These are phyloP conservation scores for Gobiocypris rarus DNA, from an alignment of 2,113 vertebrate genomes.

Conservation along the genomic window DNA sequence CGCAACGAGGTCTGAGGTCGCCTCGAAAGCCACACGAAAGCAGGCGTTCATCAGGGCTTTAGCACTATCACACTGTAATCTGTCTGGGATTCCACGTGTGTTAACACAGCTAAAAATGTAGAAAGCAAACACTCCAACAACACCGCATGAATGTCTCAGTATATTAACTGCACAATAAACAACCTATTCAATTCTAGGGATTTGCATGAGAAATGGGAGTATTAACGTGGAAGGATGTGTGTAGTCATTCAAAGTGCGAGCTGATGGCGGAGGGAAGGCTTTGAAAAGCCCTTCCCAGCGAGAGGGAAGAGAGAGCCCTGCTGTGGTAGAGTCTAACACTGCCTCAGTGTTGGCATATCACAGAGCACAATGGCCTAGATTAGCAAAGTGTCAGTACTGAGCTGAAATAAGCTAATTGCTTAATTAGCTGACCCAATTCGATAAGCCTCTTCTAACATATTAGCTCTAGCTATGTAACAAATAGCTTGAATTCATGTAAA, in stretches of 20 bases:
- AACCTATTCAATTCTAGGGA: constrained; percentile 75
- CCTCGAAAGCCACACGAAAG: constrained; percentile 50
- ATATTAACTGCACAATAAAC: constrained; percentile 76
- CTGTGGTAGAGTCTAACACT: constrained; percentile 47
- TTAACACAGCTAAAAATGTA: constrained; percentile 74
- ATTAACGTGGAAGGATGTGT: constrained; percentile 67
- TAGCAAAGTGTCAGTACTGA: constrained; percentile 76
- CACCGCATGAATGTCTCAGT: constrained; percentile 75
- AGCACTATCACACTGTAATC: constrained; percentile 74
- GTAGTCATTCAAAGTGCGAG: constrained; percentile 59
- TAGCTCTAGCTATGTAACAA: constrained; percentile 75
- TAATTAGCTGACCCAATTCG: constrained; percentile 83
- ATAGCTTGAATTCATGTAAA: constrained; percentile 68
- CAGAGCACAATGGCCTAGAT: constrained; percentile 73
- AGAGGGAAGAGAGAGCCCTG: constrained; percentile 59
- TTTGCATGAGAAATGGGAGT: constrained; percentile 78
- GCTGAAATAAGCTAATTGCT: constrained; percentile 81
- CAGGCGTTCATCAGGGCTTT: constrained; percentile 69
- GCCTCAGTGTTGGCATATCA: constrained; percentile 69
- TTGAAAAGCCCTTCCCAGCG: constrained; percentile 64
- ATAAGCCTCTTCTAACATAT: constrained; percentile 81
- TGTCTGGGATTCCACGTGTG: constrained; percentile 75
- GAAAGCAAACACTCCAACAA: constrained; percentile 74
- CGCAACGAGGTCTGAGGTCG: background rate
- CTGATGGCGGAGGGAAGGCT: constrained; percentile 60